These are phyloP conservation scores for Heliocidaris tuberculata DNA, from an alignment of 35 echinoderm and acorn worm genomes.

Conservation along the genomic window DNA sequence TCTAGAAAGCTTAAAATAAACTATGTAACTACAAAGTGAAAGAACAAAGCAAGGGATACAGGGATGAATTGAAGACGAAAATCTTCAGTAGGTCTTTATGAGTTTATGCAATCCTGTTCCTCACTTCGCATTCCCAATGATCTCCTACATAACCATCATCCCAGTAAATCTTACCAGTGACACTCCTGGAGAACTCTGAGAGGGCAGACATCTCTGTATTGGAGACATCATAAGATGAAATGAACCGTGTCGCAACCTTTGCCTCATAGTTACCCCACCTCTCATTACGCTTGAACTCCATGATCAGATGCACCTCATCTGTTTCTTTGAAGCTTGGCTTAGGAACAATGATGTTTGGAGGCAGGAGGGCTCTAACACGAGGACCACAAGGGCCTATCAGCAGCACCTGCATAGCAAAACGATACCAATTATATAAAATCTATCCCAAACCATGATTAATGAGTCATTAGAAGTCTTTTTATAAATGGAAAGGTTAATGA, in stretches of 20 bases:
- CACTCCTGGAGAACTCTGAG: conserved; percentile 58
- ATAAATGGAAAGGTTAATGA: not conserved
- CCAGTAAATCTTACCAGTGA: conserved; percentile 55
- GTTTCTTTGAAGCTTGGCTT: conserved; percentile 43
- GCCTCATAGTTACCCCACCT: conserved; percentile 70
- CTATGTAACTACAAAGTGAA: no score
- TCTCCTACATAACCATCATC: no score
- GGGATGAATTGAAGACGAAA: no score
- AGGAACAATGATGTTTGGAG: conserved; percentile 61
- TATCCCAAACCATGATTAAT: not conserved
- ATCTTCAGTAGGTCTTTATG: no score
- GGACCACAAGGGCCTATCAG: conserved; percentile 87
- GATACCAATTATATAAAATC: not conserved
- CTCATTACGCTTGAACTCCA: conserved; percentile 90
- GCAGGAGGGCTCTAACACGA: conserved; percentile 62
- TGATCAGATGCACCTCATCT: conserved; percentile 94
- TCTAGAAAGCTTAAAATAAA: no score
- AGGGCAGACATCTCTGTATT: conserved; percentile 73
- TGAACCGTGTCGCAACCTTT: conserved; percentile 82
- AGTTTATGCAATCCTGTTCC: no score
- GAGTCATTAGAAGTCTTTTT: not conserved
- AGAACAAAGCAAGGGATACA: no score
- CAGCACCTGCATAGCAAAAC: conserved; percentile 60
- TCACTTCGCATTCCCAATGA: no score
- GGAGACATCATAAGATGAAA: conserved; percentile 84